A percentile compares a stretch with the other conserved stretches of the same genome.
Evolutionary conservation across 2,113 vertebrate genomes (phyloP).

Genomic region (Corydoras maculifer): DNA sequence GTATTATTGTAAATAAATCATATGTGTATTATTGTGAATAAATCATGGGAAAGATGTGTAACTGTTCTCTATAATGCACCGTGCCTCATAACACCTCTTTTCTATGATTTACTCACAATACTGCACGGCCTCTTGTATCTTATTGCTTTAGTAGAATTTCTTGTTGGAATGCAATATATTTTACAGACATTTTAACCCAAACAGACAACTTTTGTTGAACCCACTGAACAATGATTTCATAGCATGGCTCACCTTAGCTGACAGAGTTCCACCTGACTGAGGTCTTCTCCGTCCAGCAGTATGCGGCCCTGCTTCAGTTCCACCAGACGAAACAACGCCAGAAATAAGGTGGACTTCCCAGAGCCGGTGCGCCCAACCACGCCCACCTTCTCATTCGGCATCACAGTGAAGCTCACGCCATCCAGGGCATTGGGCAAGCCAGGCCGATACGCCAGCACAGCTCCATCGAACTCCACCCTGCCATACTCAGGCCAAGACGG

Average conservation of each 20-base stretch:
- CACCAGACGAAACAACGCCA: conserved; percentile 87
- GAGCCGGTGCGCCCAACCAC: conserved; percentile 93
- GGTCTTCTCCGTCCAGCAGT: conserved; percentile 78
- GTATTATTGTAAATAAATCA: too few species aligned
- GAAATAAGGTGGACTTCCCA: conserved; percentile 89
- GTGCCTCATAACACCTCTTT: too few species aligned
- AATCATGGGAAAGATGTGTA: too few species aligned
- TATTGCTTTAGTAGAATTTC: too few species aligned
- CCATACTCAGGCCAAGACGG: conserved; percentile 76
- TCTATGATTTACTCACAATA: too few species aligned
- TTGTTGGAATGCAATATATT: too few species aligned
- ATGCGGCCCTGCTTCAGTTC: conserved; percentile 80
- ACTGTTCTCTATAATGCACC: too few species aligned
- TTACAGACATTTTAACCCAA: too few species aligned
- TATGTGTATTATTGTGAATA: too few species aligned
- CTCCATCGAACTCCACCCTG: conserved; percentile 74
- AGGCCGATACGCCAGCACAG: conserved; percentile 72
- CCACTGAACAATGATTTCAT: too few species aligned
- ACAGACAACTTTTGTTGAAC: too few species aligned
- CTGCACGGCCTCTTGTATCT: too few species aligned
- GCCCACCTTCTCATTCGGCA: conserved; percentile 84
- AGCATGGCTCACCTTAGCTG: conserved; percentile 70
- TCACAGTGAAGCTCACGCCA: conserved; percentile 73
- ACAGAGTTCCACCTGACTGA: conserved; percentile 67
- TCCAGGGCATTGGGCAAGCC: conserved; percentile 86